Base-by-base conservation (phyloP, 2,113 vertebrate genomes). In the Tupaia chinensis region DNA sequence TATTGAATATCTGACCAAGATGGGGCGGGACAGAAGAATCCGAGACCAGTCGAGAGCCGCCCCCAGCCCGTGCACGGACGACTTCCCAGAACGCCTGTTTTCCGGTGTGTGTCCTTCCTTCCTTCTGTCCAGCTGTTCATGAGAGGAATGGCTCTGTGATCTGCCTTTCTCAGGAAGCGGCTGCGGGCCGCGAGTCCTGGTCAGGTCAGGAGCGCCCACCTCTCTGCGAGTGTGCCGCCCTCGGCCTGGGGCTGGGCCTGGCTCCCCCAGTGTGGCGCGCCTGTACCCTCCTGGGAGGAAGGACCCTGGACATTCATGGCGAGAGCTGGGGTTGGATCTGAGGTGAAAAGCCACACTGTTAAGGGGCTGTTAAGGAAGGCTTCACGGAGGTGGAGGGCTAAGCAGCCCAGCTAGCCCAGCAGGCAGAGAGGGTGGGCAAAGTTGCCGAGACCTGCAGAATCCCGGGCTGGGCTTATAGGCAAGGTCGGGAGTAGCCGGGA, bases 1-100 rank as follows among this genome's bases (percentile, higher is more conserved):
- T 97, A 97, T 97, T 97, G 93, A 87, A 95, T 95, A 92, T 95
- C 93, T 92, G 80, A 77, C 95, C 95, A 93, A 96, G 96, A 98
- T 94, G 93, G 14, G 95, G 91, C 54, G 63, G 70, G 27, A 53
- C 0, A 0, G 53, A 89, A 82, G 81, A 94, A 90, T 70, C 58
- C 53, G 76, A 72, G 94, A 78, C 87, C 78, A 84, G 76, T 44
- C 85, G 66, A 74, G 80, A 95, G 89, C 78, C 1, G 9, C 32
- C 61, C 7, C 65, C 76, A 19, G 23, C 65, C 2, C 3, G 29
- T 68, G 1, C 10, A 15, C 44, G 54, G 77, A 80, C 85, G 14
- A 61, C 89, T 93, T 89, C 87, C 94, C 83, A 87, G 82, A 86
- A 81, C 2, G 70, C 79, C 84, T 44, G 79, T 79, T 78, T 90